Conservation (phyloP, 2,888 invertebrate species). For the Carcina quercana region DNA sequence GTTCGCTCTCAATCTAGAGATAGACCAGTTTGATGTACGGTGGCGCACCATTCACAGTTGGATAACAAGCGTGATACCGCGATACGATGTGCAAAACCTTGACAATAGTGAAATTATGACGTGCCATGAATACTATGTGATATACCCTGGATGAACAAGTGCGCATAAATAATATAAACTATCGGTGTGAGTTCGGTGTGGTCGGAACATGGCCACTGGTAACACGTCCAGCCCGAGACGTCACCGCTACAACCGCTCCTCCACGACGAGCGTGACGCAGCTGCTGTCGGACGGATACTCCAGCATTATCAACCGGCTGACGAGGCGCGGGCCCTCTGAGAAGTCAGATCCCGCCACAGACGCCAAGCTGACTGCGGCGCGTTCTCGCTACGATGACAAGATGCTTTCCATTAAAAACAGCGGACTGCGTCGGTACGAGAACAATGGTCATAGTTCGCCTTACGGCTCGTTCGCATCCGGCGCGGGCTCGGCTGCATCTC, state of each 20-base stretch:
- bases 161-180: conserved; percentile 23
- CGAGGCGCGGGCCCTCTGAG: conserved; percentile 85
- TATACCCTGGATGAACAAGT: conserved; percentile 50
- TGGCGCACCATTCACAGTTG: conserved; percentile 37
- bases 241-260: conserved; percentile 83
- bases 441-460: conserved; percentile 56
- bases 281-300: conserved; percentile 90
- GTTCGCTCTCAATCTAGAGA: conserved; percentile 61
- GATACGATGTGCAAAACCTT: conserved; percentile 3
- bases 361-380: conserved; percentile 40
- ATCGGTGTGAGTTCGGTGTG: no score
- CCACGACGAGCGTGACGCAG: conserved; percentile 89
- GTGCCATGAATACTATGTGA: conserved; percentile 46
- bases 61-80: conserved; percentile 15
- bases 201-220: conserved; percentile 46
- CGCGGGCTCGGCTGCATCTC: conserved; percentile 28
- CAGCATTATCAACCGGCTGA: conserved; percentile 86
- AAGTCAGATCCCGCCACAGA: conserved; percentile 67
- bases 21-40: conserved; percentile 53
- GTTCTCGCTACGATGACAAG: conserved; percentile 61
- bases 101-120: conserved; percentile 44
- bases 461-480: conserved; percentile 49
- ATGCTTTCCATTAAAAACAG: conserved; percentile 48
- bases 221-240: conserved; percentile 71
- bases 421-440: conserved; percentile 57